Base-by-base conservation (phyloP, 2,797 vertebrate genomes). In the Petrocephalus sullivani region DNA sequence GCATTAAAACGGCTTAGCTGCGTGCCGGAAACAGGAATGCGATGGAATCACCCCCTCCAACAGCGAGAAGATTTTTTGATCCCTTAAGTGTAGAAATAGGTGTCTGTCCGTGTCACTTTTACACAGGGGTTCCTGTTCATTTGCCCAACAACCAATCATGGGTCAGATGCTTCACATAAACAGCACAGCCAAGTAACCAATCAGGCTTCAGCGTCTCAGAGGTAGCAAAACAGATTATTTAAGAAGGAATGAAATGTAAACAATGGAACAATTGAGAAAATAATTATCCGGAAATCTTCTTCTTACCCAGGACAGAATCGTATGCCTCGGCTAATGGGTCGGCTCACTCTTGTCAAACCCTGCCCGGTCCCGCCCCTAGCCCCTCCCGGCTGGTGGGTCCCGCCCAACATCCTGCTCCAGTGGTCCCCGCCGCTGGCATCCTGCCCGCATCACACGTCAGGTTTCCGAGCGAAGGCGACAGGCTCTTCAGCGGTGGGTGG, bases 191-290 rank as follows among this genome's bases (percentile, higher is more conserved):
- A 64, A 16, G 61, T 64, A 64, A 28, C 21, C 61, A 64, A 64
- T 64, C 9, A 64, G 28, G 61, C 23, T 28, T 64, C 61, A 64
- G 23, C 23, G 23, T 10, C 23, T 61, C 8, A 9, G 60, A 23
- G 8, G 8, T 71, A 41, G 14, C 14, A 1, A 75, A 41, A 75
- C 67, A 75, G 5, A 41, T 75, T 75, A 10, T 75, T 41, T 49
- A 90, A 60, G 75, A 88, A 21, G 67, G n/a, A 84, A 88, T 12
- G 64, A 87, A 91, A 91, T 41, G 89, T 90, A 91, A 91, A 89
- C 85, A 75, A 85, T 0, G 10, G 53, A 86, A 87, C 88, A n/a
- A 88, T 88, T 46, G 21, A 46, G 16, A 86, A 87, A 88, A 58
- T 85, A 75, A 46, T 51, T 85, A 9, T 7, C 86, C 57, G 21